Base-by-base conservation (phyloP, 2,888 invertebrate genomes). In the Macropis europaea region DNA sequence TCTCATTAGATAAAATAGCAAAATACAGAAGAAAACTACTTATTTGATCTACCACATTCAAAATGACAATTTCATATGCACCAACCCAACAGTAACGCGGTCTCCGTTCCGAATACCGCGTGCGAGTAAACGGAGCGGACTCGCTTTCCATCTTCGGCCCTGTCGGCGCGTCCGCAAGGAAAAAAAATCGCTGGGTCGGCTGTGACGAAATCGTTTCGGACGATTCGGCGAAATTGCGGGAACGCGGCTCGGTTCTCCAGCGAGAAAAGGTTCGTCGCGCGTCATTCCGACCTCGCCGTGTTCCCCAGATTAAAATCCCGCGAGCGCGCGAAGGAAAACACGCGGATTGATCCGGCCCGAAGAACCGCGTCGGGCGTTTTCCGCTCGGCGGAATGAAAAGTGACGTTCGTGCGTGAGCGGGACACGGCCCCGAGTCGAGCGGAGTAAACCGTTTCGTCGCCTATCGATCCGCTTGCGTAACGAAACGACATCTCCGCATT, bases 391-490 rank as follows among this genome's bases (percentile, higher is more conserved):
- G 3, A 17, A 38, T 30, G n/a, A 38, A 38, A 47, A 1, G 2
- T 9, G 17, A 38, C 28, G 36, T 57, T 45, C n/a, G 56, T 24
- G 34, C 57, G 26, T 17, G 34, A n/a, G n/a, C 17, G 2, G 13
- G n/a, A 56, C n/a, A 1, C n/a, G n/a, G n/a, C n/a, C 11, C 6
- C 38, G 47, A 28, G 28, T 26, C 11, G 11, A 26, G 24, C 30
- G 26, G 19, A 22, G 28, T 28, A 48, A 38, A 38, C 11, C 26
- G 36, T 62, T 45, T 43, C 36, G 30, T 15, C 34, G 9, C 15
- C 11, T n/a, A 47, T 67, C 40, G 63, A 60, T 64, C 32, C 9
- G 7, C 26, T 67, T 67, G 64, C 64, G 54, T 36, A 67, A 67
- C 53, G n/a, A 1, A 5, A 17, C 2, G 6, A 2, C 36, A 7